Conservation (phyloP, 2,113 vertebrate species). For the Neopipo cinnamomea region DNA sequence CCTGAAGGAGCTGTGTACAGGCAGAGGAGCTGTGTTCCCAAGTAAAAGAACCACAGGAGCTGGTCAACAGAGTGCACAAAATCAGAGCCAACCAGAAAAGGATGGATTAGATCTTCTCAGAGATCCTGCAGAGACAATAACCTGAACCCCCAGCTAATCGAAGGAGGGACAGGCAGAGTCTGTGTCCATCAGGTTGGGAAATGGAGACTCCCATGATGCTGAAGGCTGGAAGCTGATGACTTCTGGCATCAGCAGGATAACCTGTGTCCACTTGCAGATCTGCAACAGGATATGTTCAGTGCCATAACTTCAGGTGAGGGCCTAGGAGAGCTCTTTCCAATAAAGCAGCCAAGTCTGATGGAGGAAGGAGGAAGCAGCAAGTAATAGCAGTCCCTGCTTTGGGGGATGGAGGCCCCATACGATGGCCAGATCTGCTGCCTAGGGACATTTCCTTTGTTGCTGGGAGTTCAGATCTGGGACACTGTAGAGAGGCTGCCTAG, state of each 20-base stretch:
- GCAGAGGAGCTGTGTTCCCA: background rate
- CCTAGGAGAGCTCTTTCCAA: background rate
- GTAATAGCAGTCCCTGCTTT: background rate
- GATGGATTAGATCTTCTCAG: background rate
- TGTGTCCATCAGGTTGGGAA: background rate
- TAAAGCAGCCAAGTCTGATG: background rate
- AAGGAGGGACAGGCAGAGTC: background rate
- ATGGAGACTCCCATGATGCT: background rate
- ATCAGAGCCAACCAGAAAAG: background rate
- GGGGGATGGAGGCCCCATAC: background rate
- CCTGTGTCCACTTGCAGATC: background rate
- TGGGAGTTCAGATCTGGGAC: background rate
- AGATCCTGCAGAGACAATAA: background rate
- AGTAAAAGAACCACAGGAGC: background rate
- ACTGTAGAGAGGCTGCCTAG: background rate
- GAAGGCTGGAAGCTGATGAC: background rate
- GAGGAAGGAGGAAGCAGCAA: background rate
- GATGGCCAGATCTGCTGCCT: background rate
- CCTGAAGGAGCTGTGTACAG: background rate
- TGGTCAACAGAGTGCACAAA: background rate
- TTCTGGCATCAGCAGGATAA: background rate
- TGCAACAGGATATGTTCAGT: background rate
- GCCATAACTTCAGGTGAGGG: background rate
- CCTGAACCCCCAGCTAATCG: accelerated
- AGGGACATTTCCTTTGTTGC: background rate